Evolutionary conservation across 2,888 invertebrate genomes (phyloP).

Genomic region (Cheilosia impressa): DNA sequence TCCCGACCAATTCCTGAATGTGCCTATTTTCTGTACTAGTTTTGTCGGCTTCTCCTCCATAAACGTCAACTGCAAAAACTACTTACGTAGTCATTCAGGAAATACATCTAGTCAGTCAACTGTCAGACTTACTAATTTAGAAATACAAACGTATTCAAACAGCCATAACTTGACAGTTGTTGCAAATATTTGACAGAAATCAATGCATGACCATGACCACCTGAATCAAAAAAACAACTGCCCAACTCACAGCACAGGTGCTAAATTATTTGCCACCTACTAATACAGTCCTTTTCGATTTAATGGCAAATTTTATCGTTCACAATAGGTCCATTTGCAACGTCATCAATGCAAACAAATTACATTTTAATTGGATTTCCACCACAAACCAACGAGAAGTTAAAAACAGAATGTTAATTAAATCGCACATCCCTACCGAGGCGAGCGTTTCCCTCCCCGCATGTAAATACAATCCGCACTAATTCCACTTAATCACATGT

Average conservation of each 20-base stretch:
- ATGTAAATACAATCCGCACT: conserved; percentile 14
- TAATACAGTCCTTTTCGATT: neutral
- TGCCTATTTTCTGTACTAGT: too few species aligned
- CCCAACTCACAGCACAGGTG: neutral
- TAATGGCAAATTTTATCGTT: neutral
- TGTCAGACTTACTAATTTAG: too few species aligned
- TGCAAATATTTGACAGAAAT: too few species aligned
- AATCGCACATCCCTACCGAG: neutral
- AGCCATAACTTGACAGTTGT: too few species aligned
- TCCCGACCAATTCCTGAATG: too few species aligned
- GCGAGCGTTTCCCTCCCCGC: neutral
- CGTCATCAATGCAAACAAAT: conserved; percentile 4
- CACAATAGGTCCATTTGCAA: neutral
- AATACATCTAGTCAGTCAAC: too few species aligned
- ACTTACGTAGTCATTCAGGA: too few species aligned
- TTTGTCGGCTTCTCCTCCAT: too few species aligned
- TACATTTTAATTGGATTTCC: conserved; percentile 9
- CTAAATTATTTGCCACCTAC: neutral
- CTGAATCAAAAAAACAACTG: too few species aligned
- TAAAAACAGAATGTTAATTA: conserved; percentile 1
- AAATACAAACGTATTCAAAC: too few species aligned
- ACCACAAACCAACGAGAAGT: neutral
- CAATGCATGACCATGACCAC: too few species aligned
- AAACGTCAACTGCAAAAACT: too few species aligned
- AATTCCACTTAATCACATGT: conserved; percentile 14